phyloP scores from a whole-genome alignment of 2,113 vertebrate species.

The Sardina pilchardus region DNA sequence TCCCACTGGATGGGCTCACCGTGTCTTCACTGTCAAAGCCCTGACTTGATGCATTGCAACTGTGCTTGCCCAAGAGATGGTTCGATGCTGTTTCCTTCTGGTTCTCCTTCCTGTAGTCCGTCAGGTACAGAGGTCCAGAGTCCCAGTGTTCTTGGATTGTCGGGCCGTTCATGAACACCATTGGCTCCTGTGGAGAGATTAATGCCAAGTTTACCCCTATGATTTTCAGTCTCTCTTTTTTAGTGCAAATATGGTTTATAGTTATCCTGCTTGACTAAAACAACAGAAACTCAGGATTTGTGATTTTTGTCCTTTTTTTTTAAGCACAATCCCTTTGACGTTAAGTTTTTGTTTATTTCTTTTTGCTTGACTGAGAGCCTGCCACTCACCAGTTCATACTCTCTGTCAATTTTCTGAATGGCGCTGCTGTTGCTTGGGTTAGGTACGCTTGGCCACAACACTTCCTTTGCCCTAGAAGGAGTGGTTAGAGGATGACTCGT shows the following conservation, averaged over 20 bases:
- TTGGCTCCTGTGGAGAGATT: not conserved
- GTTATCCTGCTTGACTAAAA: too few relatives aligned
- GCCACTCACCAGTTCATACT: constrained; percentile 52
- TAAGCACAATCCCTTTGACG: not conserved
- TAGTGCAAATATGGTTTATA: too few relatives aligned
- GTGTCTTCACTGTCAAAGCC: not conserved
- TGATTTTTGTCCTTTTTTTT: too few relatives aligned
- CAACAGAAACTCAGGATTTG: too few relatives aligned
- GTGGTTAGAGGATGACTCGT: not conserved
- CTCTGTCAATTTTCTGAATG: constrained; percentile 68
- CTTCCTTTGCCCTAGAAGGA: constrained; percentile 61
- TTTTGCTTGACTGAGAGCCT: not conserved
- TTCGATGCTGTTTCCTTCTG: not conserved
- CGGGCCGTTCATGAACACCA: not conserved
- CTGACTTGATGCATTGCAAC: not conserved
- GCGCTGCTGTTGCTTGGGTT: constrained; percentile 75
- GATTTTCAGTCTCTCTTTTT: too few relatives aligned
- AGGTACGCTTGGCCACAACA: constrained; percentile 76
- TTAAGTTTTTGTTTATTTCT: not conserved
- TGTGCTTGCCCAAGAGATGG: not conserved
- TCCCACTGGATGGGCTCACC: not conserved
- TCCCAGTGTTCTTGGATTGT: not conserved
- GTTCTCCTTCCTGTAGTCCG: not conserved
- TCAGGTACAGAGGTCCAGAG: not conserved
- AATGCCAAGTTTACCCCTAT: not conserved